A percentile compares a stretch with the other conserved stretches of the same genome.
Conservation (phyloP, 2,113 vertebrate species). For the Leucosticte australis region DNA sequence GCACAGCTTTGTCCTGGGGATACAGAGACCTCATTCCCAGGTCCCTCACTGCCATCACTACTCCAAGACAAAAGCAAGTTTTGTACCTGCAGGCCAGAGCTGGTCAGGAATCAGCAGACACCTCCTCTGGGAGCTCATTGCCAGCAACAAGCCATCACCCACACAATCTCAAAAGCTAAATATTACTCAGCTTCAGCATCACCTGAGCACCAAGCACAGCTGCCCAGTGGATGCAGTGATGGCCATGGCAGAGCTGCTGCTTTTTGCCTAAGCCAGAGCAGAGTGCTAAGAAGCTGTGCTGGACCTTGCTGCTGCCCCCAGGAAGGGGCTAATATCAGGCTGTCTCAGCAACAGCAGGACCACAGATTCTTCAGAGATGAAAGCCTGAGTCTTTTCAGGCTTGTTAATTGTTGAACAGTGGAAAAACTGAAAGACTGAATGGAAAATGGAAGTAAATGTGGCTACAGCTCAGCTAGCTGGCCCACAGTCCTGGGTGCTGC, state of each 20-base stretch:
- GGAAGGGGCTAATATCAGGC: not conserved
- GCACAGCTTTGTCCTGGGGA: not conserved
- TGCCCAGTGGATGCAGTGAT: accelerated
- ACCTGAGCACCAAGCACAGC: not conserved
- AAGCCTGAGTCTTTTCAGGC: not conserved
- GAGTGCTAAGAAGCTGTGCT: not conserved
- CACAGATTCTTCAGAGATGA: not conserved
- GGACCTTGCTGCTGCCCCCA: accelerated
- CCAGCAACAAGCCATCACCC: not conserved
- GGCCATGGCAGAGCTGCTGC: not conserved
- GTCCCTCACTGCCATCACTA: not conserved
- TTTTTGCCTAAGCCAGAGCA: not conserved
- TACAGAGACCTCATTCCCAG: not conserved
- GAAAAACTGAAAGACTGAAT: not conserved
- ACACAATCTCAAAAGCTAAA: not conserved
- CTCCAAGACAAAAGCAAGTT: not conserved
- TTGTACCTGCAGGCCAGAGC: not conserved
- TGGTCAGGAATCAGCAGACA: not conserved
- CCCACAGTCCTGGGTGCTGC: not conserved
- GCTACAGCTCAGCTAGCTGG: not conserved
- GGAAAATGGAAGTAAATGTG: not conserved
- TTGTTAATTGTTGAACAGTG: not conserved
- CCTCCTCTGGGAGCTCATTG: not conserved
- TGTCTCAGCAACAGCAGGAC: not conserved
- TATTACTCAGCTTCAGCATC: not conserved